These are phyloP conservation scores for Sitta carolinensis DNA, from an alignment of 2,797 vertebrate genomes.

Conservation along the genomic window DNA sequence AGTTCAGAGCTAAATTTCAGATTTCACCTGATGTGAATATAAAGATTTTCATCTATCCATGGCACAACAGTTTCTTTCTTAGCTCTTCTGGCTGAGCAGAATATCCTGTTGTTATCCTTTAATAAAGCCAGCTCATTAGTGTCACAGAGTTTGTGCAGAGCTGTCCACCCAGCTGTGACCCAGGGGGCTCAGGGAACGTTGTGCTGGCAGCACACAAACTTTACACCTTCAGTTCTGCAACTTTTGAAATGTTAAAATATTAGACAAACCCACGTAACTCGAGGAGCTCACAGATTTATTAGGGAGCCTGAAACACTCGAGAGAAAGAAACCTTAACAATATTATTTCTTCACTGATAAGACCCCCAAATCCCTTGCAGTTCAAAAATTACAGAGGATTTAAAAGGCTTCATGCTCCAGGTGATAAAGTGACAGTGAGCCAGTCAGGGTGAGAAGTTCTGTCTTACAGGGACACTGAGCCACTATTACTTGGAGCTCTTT, in stretches of 20 bases:
- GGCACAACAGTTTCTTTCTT: background rate
- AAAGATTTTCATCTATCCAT: background rate
- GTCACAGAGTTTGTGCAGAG: background rate
- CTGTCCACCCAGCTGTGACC: background rate
- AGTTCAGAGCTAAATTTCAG: too few species aligned
- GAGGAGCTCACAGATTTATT: background rate
- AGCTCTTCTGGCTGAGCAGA: background rate
- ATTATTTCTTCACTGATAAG: constrained; percentile 55
- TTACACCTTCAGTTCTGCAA: background rate
- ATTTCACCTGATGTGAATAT: background rate
- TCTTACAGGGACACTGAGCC: constrained; percentile 17
- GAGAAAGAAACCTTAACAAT: constrained; percentile 7
- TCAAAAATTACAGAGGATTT: constrained; percentile 64
- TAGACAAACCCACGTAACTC: background rate
- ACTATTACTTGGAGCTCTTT: constrained; percentile 15
- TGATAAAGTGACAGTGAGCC: constrained; percentile 54
- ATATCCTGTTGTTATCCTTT: background rate
- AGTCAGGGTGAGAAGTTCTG: constrained; percentile 22
- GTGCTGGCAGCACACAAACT: background rate
- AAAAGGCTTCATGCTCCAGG: constrained; percentile 21
- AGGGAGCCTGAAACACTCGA: background rate
- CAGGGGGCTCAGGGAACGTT: accelerated
- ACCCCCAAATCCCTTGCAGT: constrained; percentile 46
- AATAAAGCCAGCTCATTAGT: background rate
- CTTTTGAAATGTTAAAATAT: background rate